Percentiles rank a stretch among this genome's conserved stretches.
These are phyloP conservation scores for Apocrypta bakeri DNA, from an alignment of 1,140 invertebrate genomes.

Conservation along the genomic window DNA sequence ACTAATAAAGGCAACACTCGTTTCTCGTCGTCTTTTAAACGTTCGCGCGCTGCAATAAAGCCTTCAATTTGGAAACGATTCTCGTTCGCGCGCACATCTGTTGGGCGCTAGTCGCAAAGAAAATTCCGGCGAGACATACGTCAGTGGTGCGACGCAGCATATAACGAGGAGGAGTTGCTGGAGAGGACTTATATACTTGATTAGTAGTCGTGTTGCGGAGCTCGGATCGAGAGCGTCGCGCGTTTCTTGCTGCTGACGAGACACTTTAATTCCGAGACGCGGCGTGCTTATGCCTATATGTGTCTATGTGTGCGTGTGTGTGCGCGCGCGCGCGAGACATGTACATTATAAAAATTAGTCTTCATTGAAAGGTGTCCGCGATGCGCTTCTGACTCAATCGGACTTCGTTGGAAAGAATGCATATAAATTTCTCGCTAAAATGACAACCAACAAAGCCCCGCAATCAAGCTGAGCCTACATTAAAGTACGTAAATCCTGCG, in stretches of 20 bases:
- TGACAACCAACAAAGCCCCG: not conserved
- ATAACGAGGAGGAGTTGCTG: not conserved
- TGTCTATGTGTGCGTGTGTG: too few relatives aligned
- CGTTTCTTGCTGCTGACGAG: not conserved
- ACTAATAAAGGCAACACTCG: too few relatives aligned
- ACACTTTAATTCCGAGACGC: not conserved
- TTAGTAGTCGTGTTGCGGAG: slow-evolving; percentile 23
- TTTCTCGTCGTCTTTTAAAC: not conserved
- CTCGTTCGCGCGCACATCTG: not conserved
- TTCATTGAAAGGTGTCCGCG: not conserved
- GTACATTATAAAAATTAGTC: not conserved
- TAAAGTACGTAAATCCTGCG: not conserved
- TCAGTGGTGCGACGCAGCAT: not conserved
- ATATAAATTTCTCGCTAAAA: too few relatives aligned
- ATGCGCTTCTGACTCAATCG: not conserved
- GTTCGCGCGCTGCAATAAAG: slow-evolving; percentile 1
- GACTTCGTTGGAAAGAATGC: too few relatives aligned
- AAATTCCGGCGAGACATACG: slow-evolving; percentile 45
- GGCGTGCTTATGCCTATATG: too few relatives aligned
- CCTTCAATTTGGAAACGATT: slow-evolving; percentile 16
- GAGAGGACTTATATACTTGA: slow-evolving; percentile 27
- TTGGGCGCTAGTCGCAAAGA: slow-evolving; percentile 16
- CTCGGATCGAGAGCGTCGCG: slow-evolving; percentile 17
- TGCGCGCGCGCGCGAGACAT: not conserved
- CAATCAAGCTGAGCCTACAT: not conserved